These are phyloP conservation scores for Dendrocincla fuliginosa DNA, from an alignment of 2,797 vertebrate species.

Conservation along the genomic window DNA sequence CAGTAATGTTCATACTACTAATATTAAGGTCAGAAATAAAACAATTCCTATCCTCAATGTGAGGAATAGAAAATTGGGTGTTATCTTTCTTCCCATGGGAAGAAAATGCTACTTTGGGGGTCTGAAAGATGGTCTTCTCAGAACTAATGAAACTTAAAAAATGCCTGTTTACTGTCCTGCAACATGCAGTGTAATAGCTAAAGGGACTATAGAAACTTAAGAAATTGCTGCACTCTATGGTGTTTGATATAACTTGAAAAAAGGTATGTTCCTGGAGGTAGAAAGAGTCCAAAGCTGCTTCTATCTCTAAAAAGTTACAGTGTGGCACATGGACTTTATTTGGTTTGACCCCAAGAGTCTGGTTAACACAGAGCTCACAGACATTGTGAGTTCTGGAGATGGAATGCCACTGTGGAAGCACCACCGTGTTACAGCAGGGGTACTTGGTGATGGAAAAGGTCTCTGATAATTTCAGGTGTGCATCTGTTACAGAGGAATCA, in stretches of 20 bases:
- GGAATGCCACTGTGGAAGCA: constrained; percentile 77
- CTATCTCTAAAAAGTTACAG: constrained; percentile 78
- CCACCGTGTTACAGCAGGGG: constrained; percentile 88
- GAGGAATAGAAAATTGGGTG: constrained; percentile 68
- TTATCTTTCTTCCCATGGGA: constrained; percentile 70
- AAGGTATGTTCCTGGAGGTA: constrained; percentile 79
- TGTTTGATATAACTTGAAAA: constrained; percentile 68
- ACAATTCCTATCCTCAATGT: constrained; percentile 78
- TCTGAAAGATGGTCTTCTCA: constrained; percentile 56
- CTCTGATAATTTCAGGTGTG: neutral
- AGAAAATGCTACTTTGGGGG: constrained; percentile 59
- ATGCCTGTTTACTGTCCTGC: constrained; percentile 78
- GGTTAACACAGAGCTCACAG: constrained; percentile 89
- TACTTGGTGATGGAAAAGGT: neutral
- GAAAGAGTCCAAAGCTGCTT: constrained; percentile 80
- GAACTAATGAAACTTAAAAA: constrained; percentile 52
- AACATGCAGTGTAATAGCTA: constrained; percentile 90
- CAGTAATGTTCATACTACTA: constrained; percentile 76
- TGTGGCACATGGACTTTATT: constrained; percentile 67
- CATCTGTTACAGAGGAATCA: constrained; percentile 28
- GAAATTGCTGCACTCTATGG: constrained; percentile 83
- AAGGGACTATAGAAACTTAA: constrained; percentile 86
- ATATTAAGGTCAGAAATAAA: constrained; percentile 56
- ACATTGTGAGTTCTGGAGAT: constrained; percentile 78
- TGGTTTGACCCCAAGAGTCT: constrained; percentile 59